Percentiles rank a stretch among this genome's conserved stretches.
These are phyloP conservation scores for Xestoiulus laeticollis DNA, from an alignment of 2,888 invertebrate species.

Conservation along the genomic window DNA sequence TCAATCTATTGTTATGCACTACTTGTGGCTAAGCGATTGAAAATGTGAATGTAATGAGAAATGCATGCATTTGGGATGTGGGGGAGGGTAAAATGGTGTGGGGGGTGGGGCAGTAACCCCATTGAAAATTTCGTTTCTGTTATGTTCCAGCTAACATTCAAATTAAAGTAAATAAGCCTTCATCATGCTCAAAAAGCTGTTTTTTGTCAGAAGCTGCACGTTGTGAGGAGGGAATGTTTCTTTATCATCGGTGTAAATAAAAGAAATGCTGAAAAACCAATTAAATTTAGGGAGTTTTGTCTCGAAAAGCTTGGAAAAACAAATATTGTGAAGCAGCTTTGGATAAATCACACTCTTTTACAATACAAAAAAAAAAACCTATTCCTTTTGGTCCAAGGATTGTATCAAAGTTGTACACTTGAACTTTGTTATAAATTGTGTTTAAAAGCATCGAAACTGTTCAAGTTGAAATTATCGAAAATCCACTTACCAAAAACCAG, in stretches of 20 bases:
- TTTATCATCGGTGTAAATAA: not conserved
- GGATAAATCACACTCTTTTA: not conserved
- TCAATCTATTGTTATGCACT: not conserved
- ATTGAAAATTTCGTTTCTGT: not conserved
- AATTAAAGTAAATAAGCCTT: not conserved
- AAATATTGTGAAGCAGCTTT: not conserved
- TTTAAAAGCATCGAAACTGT: not conserved
- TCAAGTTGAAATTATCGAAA: not conserved
- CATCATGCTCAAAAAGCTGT: not conserved
- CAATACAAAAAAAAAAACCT: not conserved
- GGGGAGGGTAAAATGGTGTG: too few species aligned
- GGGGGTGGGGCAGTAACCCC: not conserved
- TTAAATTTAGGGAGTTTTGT: not conserved
- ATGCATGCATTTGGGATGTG: not conserved
- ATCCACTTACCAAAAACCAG: conserved; percentile 34
- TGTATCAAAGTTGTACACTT: not conserved
- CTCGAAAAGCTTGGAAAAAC: not conserved
- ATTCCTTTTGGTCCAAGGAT: not conserved
- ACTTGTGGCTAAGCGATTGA: not conserved
- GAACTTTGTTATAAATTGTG: not conserved
- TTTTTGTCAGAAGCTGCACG: not conserved
- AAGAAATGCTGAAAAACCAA: conserved; percentile 1
- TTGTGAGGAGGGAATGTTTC: not conserved
- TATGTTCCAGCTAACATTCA: not conserved
- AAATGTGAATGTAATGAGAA: not conserved